Evolutionary conservation across 2,888 invertebrate species (phyloP).

Genomic region (Nasonovia ribisnigri): DNA sequence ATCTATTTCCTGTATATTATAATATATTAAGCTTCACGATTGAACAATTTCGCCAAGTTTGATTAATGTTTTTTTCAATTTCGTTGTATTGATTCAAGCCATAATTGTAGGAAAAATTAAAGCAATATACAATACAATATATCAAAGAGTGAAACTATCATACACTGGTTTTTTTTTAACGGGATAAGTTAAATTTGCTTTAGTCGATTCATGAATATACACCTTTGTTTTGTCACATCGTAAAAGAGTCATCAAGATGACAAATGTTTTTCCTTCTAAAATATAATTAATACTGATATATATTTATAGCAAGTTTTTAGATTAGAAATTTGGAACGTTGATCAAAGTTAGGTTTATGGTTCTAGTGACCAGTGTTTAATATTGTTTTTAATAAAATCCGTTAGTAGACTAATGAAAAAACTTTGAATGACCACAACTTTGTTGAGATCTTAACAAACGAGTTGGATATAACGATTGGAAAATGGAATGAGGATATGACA

Average conservation of each 20-base stretch:
- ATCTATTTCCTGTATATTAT: background rate
- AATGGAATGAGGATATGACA: background rate
- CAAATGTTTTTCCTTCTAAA: background rate
- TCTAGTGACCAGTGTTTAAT: slow-evolving; percentile 1
- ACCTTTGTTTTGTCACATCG: background rate
- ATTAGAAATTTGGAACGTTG: background rate
- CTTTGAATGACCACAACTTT: slow-evolving; percentile 43
- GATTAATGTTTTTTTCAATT: background rate
- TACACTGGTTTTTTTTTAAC: background rate
- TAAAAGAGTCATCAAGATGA: background rate
- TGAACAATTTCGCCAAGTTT: background rate
- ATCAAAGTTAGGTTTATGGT: background rate
- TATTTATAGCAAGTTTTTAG: slow-evolving; percentile 29
- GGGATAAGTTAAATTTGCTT: background rate
- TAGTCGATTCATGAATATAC: background rate
- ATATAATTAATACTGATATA: background rate
- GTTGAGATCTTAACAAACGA: slow-evolving; percentile 21
- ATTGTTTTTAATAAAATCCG: slow-evolving; percentile 46
- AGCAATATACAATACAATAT: background rate
- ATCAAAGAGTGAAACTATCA: background rate
- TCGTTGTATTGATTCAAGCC: background rate
- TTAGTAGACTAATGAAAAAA: slow-evolving; percentile 57
- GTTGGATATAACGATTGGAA: slow-evolving; percentile 18
- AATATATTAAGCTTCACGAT: background rate
- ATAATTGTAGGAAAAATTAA: background rate